phyloP scores from a whole-genome alignment of 1,140 invertebrate genomes.

The Belonocnema kinseyi region DNA sequence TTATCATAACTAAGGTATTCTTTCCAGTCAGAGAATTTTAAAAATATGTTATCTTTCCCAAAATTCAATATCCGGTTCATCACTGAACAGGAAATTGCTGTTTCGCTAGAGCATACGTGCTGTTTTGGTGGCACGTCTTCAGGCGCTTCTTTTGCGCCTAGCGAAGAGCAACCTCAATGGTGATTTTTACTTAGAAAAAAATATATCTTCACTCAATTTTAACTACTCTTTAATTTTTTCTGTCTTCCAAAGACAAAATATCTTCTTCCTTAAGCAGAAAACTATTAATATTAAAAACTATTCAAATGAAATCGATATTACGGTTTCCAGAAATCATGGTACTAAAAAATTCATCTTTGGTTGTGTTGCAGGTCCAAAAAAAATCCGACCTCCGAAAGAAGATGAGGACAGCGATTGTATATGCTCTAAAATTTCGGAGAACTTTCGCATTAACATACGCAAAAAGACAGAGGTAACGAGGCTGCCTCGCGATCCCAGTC shows the following conservation, averaged over 20 bases:
- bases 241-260: too few relatives aligned
- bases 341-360: neutral
- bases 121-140: neutral
- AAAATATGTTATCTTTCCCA: too few relatives aligned
- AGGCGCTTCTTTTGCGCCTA: neutral
- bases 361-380: conserved; percentile 9
- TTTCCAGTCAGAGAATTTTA: too few relatives aligned
- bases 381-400: neutral
- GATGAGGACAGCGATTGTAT: conserved; percentile 52
- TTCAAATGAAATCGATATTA: neutral
- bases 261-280: too few relatives aligned
- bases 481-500: conserved; percentile 57
- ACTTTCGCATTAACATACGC: conserved; percentile 58
- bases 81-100: neutral
- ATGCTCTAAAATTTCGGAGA: conserved; percentile 61
- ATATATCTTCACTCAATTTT: too few relatives aligned
- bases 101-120: neutral
- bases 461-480: conserved; percentile 53
- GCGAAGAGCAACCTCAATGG: neutral
- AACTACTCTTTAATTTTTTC: too few relatives aligned
- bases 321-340: neutral
- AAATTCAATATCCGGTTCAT: neutral
- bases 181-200: neutral
- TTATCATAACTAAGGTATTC: too few relatives aligned
- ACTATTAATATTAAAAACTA: neutral